Evolutionary conservation across 2,797 vertebrate genomes (phyloP).

Genomic region (Echiichthys vipera): DNA sequence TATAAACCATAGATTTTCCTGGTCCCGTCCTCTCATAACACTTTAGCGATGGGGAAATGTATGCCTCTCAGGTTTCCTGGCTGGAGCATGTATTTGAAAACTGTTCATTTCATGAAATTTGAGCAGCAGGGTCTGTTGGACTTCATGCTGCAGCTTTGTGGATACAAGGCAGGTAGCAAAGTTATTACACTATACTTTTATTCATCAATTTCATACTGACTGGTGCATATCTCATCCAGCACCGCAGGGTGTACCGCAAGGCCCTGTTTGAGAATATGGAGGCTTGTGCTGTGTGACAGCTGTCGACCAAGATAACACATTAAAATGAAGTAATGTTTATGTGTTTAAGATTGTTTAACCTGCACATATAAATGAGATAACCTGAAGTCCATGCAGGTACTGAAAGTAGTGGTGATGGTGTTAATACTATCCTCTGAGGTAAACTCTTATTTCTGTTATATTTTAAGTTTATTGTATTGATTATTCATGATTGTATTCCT

Average conservation of each 20-base stretch:
- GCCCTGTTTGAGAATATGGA: constrained; percentile 22
- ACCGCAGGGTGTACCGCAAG: neutral
- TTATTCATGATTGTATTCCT: constrained; percentile 30
- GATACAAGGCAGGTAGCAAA: constrained; percentile 2
- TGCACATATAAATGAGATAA: constrained; percentile 5
- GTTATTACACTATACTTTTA: constrained; percentile 16
- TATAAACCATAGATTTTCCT: neutral
- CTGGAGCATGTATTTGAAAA: constrained; percentile 19
- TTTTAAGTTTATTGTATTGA: constrained; percentile 26
- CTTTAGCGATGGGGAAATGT: constrained; percentile 18
- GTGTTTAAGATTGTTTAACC: constrained; percentile 42
- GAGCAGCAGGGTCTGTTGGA: neutral
- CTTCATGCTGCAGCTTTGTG: neutral
- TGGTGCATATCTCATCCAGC: neutral
- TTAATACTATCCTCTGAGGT: constrained; percentile 23
- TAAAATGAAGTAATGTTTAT: constrained; percentile 34
- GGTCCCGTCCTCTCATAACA: constrained; percentile 9
- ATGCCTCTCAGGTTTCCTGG: constrained; percentile 6
- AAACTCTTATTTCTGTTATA: neutral
- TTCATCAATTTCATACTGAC: constrained; percentile 20
- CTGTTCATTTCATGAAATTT: constrained; percentile 8
- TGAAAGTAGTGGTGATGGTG: neutral
- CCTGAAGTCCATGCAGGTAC: neutral
- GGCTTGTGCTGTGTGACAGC: constrained; percentile 9
- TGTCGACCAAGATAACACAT: constrained; percentile 18